Conservation (phyloP, 2,797 vertebrate species). For the Periophthalmus magnuspinnatus region DNA sequence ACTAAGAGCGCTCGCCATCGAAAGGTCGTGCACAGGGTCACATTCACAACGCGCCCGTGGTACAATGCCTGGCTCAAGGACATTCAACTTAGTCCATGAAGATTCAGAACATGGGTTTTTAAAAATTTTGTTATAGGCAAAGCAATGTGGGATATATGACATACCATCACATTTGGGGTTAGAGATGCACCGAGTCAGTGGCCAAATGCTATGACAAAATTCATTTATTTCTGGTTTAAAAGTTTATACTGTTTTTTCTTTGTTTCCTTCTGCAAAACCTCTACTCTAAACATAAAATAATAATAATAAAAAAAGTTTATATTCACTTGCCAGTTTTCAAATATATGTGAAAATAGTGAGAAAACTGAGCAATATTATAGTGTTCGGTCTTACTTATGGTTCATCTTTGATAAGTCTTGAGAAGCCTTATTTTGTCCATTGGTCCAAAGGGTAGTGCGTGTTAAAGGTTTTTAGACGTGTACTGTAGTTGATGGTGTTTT, state of each 20-base stretch:
- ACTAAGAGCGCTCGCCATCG: slow-evolving; percentile 19
- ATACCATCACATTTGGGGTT: slow-evolving; percentile 24
- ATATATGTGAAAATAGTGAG: too few species aligned
- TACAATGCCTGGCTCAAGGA: slow-evolving; percentile 42
- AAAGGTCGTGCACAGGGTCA: slow-evolving; percentile 50
- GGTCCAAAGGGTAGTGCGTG: too few species aligned
- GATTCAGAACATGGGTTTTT: slow-evolving; percentile 24
- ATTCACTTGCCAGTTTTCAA: neutral
- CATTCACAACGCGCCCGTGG: slow-evolving; percentile 43
- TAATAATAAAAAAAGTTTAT: neutral
- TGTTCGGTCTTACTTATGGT: too few species aligned
- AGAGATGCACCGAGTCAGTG: slow-evolving; percentile 1
- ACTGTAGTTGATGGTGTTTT: too few species aligned
- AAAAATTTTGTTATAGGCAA: slow-evolving; percentile 1
- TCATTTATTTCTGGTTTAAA: neutral
- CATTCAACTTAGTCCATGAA: slow-evolving; percentile 6
- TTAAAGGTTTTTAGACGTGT: too few species aligned
- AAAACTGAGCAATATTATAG: too few species aligned
- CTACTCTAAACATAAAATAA: too few species aligned
- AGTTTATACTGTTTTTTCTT: too few species aligned
- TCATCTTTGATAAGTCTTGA: too few species aligned
- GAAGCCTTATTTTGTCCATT: too few species aligned
- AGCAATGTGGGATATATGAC: neutral
- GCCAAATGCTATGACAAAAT: neutral
- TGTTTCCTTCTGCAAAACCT: too few species aligned